Evolutionary conservation across 2,113 vertebrate species (phyloP), one percentile per base, ranked within the genome.

Genomic region (Percopsis transmontana): DNA sequence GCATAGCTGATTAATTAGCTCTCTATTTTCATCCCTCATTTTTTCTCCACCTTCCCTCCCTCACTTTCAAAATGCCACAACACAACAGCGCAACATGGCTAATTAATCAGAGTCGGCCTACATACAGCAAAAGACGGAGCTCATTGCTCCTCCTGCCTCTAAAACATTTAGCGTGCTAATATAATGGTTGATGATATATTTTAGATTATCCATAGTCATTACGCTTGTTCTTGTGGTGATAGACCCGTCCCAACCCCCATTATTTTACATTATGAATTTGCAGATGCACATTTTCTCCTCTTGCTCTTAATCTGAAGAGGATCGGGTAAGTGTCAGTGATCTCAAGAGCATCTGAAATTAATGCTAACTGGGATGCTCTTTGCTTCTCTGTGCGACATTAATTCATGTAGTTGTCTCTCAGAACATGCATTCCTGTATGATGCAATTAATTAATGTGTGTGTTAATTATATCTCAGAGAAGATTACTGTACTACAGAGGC

Each of bases 101-200:
- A 91, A 92, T 93, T 91, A 91, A 92, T 92, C 91, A 91, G 72
- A 68, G 70, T 67, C 84, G 88, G 83, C 90, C 89, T 79, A 89
- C 87, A 90, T 90, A 82, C 76, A 77, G 74, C 71, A 74, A 60
- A 62, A 77, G 66, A 66, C 47, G 6, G 50, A 18, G 72, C 83
- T 70, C 58, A 18, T 81, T 79, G 58, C 79, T 79, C 79, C 53
- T 51, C 51, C 70, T 27, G 57, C 21, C 74, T 58, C 47, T 13
- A 44, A 74, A 83, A 74, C 61, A 80, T 71, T 72, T 75, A 39
- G 62, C 23, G 4, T 4, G 11, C 20, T 3, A 3, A 70, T 67
- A 79, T 68, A 71, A 79, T 74, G 70, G 48, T 75, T 77, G 84
- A 82, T 83, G 79, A 90, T 79, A 68, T 74, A 66, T 80, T 86